Evolutionary conservation across 2,888 invertebrate species (phyloP).

Genomic region (Tanypteryx hageni): DNA sequence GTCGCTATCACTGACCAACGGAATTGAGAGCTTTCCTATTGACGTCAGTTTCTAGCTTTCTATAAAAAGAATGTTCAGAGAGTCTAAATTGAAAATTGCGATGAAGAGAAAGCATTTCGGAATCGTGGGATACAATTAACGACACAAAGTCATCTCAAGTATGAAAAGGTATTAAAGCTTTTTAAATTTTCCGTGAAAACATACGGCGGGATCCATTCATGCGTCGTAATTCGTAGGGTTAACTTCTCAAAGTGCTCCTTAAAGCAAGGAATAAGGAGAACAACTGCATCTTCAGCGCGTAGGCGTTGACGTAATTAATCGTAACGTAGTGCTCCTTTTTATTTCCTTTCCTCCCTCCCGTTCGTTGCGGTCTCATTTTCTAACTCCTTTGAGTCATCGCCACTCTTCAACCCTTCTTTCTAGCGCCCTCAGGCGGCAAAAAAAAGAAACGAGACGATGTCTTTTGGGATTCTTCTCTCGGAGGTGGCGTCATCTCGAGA

Average conservation of each 20-base stretch:
- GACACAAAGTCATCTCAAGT: too few relatives aligned
- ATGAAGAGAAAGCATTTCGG: too few relatives aligned
- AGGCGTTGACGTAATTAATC: neutral
- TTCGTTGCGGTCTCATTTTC: constrained; percentile 34
- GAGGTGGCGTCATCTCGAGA: constrained; percentile 42
- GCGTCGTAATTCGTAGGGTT: too few relatives aligned
- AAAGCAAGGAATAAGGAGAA: neutral
- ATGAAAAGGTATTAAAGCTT: too few relatives aligned
- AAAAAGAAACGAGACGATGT: neutral
- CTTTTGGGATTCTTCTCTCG: constrained; percentile 25
- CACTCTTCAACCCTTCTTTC: neutral
- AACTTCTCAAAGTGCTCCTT: neutral
- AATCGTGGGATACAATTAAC: too few relatives aligned
- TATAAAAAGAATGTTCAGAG: too few relatives aligned
- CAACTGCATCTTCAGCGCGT: neutral
- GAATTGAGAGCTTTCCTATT: too few relatives aligned
- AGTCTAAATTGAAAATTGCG: too few relatives aligned
- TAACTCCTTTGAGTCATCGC: constrained; percentile 20
- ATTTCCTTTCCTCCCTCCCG: neutral
- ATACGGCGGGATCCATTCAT: too few relatives aligned
- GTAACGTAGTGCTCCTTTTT: neutral
- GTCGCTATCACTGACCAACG: too few relatives aligned
- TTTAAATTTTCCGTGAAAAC: too few relatives aligned
- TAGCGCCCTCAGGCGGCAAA: constrained; percentile 7
- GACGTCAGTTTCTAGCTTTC: too few relatives aligned